A percentile compares a stretch with the other conserved stretches of the same genome.
phyloP scores from a whole-genome alignment of 2,888 invertebrate species.

The Teleiodes luculella region DNA sequence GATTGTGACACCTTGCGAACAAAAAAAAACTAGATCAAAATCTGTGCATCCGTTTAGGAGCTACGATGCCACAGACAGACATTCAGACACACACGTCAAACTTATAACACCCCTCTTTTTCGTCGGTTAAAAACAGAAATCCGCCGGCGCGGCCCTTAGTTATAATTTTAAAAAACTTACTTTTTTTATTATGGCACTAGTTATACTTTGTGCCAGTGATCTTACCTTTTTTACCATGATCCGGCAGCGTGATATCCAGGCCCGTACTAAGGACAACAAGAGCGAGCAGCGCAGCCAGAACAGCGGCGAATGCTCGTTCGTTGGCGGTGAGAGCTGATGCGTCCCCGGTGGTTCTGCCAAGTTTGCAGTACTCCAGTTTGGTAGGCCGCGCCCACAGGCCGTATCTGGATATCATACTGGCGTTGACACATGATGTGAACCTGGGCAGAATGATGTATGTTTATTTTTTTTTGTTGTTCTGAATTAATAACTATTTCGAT shows the following conservation, averaged over 20 bases:
- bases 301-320: slow-evolving; percentile 47
- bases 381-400: slow-evolving; percentile 54
- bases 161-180: too few species aligned
- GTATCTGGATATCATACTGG: slow-evolving; percentile 44
- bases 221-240: slow-evolving; percentile 30
- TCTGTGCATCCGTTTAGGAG: too few species aligned
- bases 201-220: too few species aligned
- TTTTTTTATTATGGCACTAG: too few species aligned
- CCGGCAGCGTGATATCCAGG: slow-evolving; percentile 51
- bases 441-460: slow-evolving; percentile 29
- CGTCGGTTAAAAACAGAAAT: too few species aligned
- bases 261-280: slow-evolving; percentile 51
- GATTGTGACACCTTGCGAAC: too few species aligned
- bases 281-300: slow-evolving; percentile 48
- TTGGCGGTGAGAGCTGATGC: slow-evolving; percentile 26
- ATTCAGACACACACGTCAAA: too few species aligned
- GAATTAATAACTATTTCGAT: not conserved
- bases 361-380: slow-evolving; percentile 56
- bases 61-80: too few species aligned
- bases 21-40: too few species aligned
- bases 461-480: too few species aligned
- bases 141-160: too few species aligned
- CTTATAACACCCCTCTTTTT: too few species aligned
- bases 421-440: slow-evolving; percentile 63
- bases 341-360: slow-evolving; percentile 16